A percentile compares a stretch with the other conserved stretches of the same genome.
phyloP scores from a whole-genome alignment of 2,797 vertebrate species.

The Mus caroli region DNA sequence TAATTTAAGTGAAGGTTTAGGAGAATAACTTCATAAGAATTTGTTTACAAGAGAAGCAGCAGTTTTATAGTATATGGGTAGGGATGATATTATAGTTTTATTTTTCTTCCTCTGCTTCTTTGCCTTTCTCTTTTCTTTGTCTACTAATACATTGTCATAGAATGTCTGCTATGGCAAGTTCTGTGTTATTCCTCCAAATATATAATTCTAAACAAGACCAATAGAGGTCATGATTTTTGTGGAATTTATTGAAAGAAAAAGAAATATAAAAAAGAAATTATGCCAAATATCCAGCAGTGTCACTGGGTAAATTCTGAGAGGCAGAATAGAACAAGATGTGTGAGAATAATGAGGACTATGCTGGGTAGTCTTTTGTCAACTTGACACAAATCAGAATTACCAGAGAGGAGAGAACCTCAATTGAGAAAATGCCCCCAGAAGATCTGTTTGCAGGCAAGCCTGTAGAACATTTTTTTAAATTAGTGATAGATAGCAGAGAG shows the following conservation, averaged over 20 bases:
- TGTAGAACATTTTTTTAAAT: background rate
- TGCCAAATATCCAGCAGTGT: constrained; percentile 57
- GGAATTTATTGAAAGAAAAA: constrained; percentile 65
- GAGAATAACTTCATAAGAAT: background rate
- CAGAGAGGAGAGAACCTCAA: background rate
- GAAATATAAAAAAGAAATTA: constrained; percentile 68
- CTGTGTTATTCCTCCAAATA: background rate
- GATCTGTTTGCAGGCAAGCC: background rate
- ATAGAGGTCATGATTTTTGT: constrained; percentile 48
- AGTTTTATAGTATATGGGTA: background rate
- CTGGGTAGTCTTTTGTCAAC: background rate
- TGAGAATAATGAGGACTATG: background rate
- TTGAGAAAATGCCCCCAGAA: background rate
- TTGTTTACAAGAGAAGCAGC: background rate
- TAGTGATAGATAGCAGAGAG: background rate
- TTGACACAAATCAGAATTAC: background rate
- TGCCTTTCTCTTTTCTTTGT: background rate
- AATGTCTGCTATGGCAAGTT: background rate
- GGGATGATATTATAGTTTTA: background rate
- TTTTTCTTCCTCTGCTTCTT: no score
- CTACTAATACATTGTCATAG: background rate
- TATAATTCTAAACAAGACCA: constrained; percentile 47
- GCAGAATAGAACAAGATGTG: background rate
- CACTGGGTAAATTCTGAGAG: constrained; percentile 30
- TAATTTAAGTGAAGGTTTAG: background rate